Evolutionary conservation across 2,113 vertebrate genomes (phyloP), one percentile per base, ranked within the genome.

Genomic region (Prionailurus bengalensis): DNA sequence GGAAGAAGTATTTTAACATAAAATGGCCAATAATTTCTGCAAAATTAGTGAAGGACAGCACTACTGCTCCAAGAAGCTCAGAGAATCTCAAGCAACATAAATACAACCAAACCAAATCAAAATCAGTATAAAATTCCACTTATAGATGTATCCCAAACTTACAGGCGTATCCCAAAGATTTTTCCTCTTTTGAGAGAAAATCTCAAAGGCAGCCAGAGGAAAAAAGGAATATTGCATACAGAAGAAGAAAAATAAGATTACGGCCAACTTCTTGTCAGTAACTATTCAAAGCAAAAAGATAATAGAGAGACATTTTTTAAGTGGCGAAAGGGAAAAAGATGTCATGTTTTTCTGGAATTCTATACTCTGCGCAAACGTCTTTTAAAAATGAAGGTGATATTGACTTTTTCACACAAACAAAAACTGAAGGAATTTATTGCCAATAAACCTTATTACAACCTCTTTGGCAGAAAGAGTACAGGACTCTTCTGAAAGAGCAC

Each of bases 111-210:
- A 70, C 39, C 31, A 48, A 92, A 70, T n/a, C 31, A 48, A 91
- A 83, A 45, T 48, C 10, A 73, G 73, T 58, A 82, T 66, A 58
- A 96, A 95, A 73, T 45, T 53, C 66, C 51, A 27, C 21, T 10
- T 14, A 31, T 25, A 5, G 7, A 66, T 10, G 33, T 31, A 15
- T 81, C n/a, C 45, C 45, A 9, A 45, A 45, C 21, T 10, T 14
- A 31, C 12, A 5, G 7, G 61, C 13, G 33, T 31, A 15, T 86
- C n/a, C 45, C 23, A 66, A 91, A 89, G n/a, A 71, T 45, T 45
- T 79, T 55, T 89, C 61, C 33, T 80, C 27, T 74, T 89, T 63
- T 33, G 14, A 78, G 82, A 82, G 82, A 94, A 93, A 89, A 93
- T 51, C 58, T 53, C 23, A 81, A 90, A 63, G 65, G 21, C 23